Percentiles rank a stretch among this genome's conserved stretches.
phyloP scores from a whole-genome alignment of 2,888 invertebrate species.

The Aphodius sticticus region DNA sequence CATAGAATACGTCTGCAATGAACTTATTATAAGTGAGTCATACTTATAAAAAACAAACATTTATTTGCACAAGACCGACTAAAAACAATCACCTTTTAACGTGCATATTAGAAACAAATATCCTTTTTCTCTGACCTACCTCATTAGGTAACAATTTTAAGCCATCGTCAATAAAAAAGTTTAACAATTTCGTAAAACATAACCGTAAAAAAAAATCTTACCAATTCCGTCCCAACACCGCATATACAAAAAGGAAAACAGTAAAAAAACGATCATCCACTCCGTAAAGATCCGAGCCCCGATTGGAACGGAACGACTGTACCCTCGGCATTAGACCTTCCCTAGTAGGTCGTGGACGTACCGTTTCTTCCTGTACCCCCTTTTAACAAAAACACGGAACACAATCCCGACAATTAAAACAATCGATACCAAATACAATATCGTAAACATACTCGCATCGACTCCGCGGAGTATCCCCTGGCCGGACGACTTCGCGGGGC shows the following conservation, averaged over 20 bases:
- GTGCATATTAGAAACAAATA: neutral
- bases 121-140: neutral
- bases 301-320: neutral
- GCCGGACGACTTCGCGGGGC: conserved; percentile 21
- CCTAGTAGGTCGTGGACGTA: conserved; percentile 75
- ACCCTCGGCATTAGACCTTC: conserved; percentile 67
- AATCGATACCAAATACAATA: conserved; percentile 69
- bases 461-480: conserved; percentile 46
- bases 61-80: too few species aligned
- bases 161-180: neutral
- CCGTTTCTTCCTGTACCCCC: conserved; percentile 76
- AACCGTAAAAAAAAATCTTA: too few species aligned
- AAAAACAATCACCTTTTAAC: neutral
- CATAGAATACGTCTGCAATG: too few species aligned
- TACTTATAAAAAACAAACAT: too few species aligned
- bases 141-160: neutral
- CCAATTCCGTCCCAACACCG: neutral
- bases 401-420: conserved; percentile 71
- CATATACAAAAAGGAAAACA: neutral
- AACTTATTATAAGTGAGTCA: too few species aligned
- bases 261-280: neutral
- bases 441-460: conserved; percentile 58
- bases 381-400: conserved; percentile 73
- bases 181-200: neutral
- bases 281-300: neutral